These are phyloP conservation scores for Nannobrachium achirus DNA, from an alignment of 2,113 vertebrate genomes.

Conservation along the genomic window DNA sequence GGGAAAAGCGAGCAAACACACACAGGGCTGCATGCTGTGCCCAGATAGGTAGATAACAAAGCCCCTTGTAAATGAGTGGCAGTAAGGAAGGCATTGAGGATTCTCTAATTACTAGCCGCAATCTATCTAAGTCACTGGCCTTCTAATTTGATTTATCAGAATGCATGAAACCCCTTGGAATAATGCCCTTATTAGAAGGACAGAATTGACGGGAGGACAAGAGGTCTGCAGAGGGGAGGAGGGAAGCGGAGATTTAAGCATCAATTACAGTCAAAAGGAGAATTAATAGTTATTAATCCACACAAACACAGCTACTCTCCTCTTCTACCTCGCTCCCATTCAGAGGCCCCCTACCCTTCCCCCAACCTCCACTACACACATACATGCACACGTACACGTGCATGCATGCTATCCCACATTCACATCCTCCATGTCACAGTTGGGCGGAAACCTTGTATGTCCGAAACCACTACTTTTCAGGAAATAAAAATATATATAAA, in stretches of 20 bases:
- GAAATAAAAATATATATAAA: too few relatives aligned
- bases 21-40: conserved; percentile 69
- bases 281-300: conserved; percentile 82
- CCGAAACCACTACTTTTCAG: too few relatives aligned
- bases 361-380: conserved; percentile 16
- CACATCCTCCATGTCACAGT: too few relatives aligned
- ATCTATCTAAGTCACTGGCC: conserved; percentile 81
- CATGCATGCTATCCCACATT: too few relatives aligned
- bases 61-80: conserved; percentile 80
- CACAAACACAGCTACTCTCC: conserved; percentile 62
- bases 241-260: conserved; percentile 75
- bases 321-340: conserved; percentile 40
- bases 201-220: conserved; percentile 75
- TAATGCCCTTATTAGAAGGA: conserved; percentile 82
- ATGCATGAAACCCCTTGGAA: conserved; percentile 78
- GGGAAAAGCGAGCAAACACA: conserved; percentile 69
- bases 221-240: conserved; percentile 69
- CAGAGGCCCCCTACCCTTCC: conserved; percentile 32
- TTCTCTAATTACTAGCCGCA: conserved; percentile 83
- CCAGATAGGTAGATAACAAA: conserved; percentile 77
- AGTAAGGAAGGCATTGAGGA: conserved; percentile 74
- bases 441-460: too few relatives aligned
- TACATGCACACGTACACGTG: not conserved
- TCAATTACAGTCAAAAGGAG: conserved; percentile 81
- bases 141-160: conserved; percentile 86